Evolutionary conservation across 2,113 vertebrate genomes (phyloP), one percentile per base, ranked within the genome.

Genomic region (Protomyctophum bolini): DNA sequence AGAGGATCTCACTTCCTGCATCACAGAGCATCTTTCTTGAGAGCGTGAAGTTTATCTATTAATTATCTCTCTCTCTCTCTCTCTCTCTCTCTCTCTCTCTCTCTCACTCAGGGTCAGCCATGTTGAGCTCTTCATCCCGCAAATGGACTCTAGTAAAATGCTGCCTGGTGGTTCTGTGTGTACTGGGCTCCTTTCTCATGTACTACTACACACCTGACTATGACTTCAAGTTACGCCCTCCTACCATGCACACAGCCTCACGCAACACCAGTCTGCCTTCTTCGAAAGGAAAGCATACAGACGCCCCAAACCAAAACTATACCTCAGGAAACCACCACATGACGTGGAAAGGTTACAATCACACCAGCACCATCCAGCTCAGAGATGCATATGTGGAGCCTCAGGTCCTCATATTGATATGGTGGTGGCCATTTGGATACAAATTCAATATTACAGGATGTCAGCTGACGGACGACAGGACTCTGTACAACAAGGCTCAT

Each of bases 341-440:
- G n/a, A 62, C 9, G 3, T 14, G 3, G 8, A 7, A 41, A n/a
- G 0, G 91, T 94, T 77, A 93, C 93, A 62, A 92, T 91, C 80
- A 93, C 89, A 70, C 92, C 91, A 15, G 84, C 93, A 91, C 92
- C 83, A 91, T 77, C 93, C 91, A 92, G 83, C 91, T 77, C 62
- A 91, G 92, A 64, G 91, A 90, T 74, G 90, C 88, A 47, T 76
- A 88, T 28, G 92, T 89, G 86, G 84, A 89, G 74, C 93, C 93
- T 47, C 91, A 94, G 83, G 95, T 92, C 4, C 92, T 92, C 48
- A 63, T 96, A 68, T 83, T 97, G 71, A 93, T 96, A 70, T 96
- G 95, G 95, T 87, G 92, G 28, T 96, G 94, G 94, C 95, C 95
- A 0, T 96, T 96, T 81, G 94, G 94, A 0, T 85, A 81, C 0